Conservation (phyloP, 2,113 vertebrate species). For the Corythaixoides concolor region DNA sequence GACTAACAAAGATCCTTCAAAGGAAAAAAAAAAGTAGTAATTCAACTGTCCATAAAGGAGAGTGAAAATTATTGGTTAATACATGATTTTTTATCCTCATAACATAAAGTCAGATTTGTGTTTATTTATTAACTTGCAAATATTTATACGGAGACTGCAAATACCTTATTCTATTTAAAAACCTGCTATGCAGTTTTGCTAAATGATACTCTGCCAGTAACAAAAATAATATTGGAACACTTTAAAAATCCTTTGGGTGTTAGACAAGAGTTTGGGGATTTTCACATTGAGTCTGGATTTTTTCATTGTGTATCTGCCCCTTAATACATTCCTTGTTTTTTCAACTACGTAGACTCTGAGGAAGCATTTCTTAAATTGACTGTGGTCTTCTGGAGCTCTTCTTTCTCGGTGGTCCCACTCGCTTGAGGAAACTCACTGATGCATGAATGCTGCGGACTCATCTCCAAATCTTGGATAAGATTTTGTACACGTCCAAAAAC, state of each 20-base stretch:
- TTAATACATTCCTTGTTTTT: background rate
- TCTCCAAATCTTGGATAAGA: background rate
- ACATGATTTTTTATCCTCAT: background rate
- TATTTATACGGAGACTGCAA: background rate
- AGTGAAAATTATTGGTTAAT: background rate
- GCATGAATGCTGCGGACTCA: background rate
- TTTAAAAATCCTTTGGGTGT: background rate
- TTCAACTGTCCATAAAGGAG: background rate
- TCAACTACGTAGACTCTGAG: background rate
- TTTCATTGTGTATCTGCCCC: background rate
- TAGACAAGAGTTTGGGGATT: background rate
- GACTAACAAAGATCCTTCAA: background rate
- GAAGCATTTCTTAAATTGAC: background rate
- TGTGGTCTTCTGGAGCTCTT: background rate
- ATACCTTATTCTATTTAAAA: background rate
- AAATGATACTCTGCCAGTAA: background rate
- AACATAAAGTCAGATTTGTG: background rate
- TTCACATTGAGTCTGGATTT: background rate
- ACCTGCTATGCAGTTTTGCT: background rate
- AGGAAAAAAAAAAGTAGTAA: background rate
- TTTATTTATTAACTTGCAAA: background rate
- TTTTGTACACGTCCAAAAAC: background rate
- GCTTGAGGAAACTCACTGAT: background rate
- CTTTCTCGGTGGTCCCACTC: background rate
- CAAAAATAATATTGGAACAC: background rate